Evolutionary conservation across 1,140 invertebrate species (phyloP).

Genomic region (Drosophila mayri): DNA sequence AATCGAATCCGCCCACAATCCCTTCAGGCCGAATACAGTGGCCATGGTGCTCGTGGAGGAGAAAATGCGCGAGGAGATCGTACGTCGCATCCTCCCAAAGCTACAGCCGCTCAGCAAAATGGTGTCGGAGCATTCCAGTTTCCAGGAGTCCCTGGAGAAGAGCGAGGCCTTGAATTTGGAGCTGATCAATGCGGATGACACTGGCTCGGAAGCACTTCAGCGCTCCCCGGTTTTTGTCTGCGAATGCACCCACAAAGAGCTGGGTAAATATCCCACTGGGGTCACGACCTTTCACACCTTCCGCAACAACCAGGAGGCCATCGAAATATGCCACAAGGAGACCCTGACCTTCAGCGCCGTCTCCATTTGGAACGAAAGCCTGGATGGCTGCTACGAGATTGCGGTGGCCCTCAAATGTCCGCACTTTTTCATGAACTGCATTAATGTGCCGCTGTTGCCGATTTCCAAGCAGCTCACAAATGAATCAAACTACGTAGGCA

Average conservation of each 20-base stretch:
- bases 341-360: conserved; percentile 15
- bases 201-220: not conserved
- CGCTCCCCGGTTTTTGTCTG: conserved; percentile 44
- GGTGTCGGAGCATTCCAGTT: conserved; percentile 16
- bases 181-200: conserved; percentile 15
- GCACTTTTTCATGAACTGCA: conserved; percentile 63
- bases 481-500: conserved; percentile 3
- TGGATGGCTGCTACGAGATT: conserved; percentile 65
- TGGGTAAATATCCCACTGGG: conserved; percentile 43
- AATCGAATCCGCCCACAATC: conserved; percentile 45
- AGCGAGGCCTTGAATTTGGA: conserved; percentile 25
- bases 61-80: conserved; percentile 37
- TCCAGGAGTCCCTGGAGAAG: not conserved
- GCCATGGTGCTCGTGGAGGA: conserved; percentile 61
- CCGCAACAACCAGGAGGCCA: conserved; percentile 36
- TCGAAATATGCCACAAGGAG: conserved; percentile 50
- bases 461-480: not conserved
- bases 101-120: conserved; percentile 21
- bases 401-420: conserved; percentile 32
- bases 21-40: conserved; percentile 40
- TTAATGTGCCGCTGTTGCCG: conserved; percentile 38
- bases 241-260: conserved; percentile 37
- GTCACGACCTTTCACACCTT: conserved; percentile 60
- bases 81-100: conserved; percentile 22
- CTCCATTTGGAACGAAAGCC: conserved; percentile 65